Base-by-base conservation (phyloP, 2,888 invertebrate genomes). In the Andrena bicolor region DNA sequence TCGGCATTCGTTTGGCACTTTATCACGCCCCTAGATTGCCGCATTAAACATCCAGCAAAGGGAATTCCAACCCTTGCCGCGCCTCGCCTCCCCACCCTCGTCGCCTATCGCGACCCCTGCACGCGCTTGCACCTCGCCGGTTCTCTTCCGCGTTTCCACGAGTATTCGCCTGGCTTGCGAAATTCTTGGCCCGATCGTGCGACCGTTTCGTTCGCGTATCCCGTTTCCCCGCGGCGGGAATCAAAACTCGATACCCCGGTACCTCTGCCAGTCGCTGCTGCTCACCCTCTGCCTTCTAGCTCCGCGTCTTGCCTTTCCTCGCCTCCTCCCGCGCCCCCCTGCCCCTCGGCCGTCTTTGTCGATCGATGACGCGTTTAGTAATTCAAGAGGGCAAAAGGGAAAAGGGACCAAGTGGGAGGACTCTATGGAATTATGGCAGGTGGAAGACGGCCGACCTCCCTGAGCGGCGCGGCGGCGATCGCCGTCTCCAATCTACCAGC, bases 21-120 rank as follows among this genome's bases (percentile, higher is more conserved):
- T 93, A 94, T 94, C 93, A 93, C 94, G 92, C 94, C 93, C 92
- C 90, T 86, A 92, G 93, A 93, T 94, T 93, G 93, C 91, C 90
- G 90, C 93, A 94, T 94, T 93, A 93, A 94, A 92, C 93, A 92
- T 93, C 92, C 92, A 93, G 92, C 92, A 94, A 93, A 93, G 93
- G 88, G 93, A 92, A 92, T 92, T 88, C 88, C 88, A 85, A 90
- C 90, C 89, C 90, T 90, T 63, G 72, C 73, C 73, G 66, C 75
- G 69, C 56, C 48, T 61, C 3, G 63, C 56, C 35, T 35, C 3
- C 65, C 13, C 51, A 60, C 28, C 10, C 1, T 56, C 69, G 28
- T 28, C 70, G 49, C 65, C 73, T 48, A 6, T 56, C 26, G 60
- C 26, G 16, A 0, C n/a, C n/a, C 16, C 30, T 35, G 23, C 32